Evolutionary conservation across 2,888 invertebrate genomes (phyloP).

Genomic region (Bimastos eiseni): DNA sequence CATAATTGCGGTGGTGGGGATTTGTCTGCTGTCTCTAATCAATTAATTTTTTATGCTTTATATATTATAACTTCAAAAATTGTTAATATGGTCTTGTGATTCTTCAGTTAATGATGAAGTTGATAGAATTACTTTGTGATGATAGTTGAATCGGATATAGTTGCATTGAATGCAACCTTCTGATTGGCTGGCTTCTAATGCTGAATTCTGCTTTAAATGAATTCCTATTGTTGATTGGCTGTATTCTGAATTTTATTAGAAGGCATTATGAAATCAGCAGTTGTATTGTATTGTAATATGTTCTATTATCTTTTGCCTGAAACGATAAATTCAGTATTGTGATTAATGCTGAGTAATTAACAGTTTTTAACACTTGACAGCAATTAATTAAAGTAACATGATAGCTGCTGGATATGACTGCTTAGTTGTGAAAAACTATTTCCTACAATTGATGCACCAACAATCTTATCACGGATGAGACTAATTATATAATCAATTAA

Average conservation of each 20-base stretch:
- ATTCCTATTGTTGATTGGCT: neutral
- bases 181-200: neutral
- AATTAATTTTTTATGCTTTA: neutral
- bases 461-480: neutral
- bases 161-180: neutral
- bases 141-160: neutral
- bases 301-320: too few relatives aligned
- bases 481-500: neutral
- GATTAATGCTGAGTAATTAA: too few relatives aligned
- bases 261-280: neutral
- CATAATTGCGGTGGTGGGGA: neutral
- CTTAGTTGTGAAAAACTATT: neutral
- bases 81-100: neutral
- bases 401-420: neutral
- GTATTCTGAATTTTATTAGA: neutral
- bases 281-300: neutral
- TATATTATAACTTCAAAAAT: neutral
- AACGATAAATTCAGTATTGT: too few relatives aligned
- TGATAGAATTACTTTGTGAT: neutral
- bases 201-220: neutral
- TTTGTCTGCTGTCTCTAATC: neutral
- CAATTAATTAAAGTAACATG: neutral
- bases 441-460: neutral
- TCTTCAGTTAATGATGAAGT: neutral
- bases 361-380: too few relatives aligned